Evolutionary conservation across 2,888 invertebrate species (phyloP), one percentile per base, ranked within the genome.

Genomic region (Fragum fragum): DNA sequence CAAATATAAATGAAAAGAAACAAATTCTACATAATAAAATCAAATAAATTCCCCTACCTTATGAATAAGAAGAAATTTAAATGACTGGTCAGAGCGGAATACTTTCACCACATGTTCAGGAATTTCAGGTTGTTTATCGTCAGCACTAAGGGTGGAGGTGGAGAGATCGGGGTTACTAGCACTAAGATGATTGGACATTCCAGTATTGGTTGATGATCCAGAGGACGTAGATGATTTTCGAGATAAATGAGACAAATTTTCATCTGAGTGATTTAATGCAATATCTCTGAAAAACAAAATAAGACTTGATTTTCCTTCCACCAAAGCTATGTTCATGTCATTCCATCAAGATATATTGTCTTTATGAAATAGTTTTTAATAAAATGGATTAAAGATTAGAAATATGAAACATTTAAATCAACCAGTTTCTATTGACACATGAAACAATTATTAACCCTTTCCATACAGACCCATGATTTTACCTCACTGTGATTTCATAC

Each of bases 61-160:
- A 94, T 99, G 98, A 79, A 99, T 98, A 85, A 98, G 96, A 87
- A 99, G 96, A 95, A 98, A 99, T 95, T 99, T 99, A 96, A 98
- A 99, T 55, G 98, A 98, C 95, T 99, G 99, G 95, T 99, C 99
- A 36, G 98, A 90, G 84, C 97, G 95, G 97, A 97, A 95, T 97
- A 99, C 73, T 95, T 99, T 99, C 66, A 99, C 96, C 42, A 99
- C 99, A 95, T 99, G 99, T 94, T 99, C 99, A 2, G 99, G 99
- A 94, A 87, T 89, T 53, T 93, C 93, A 6, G 78, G 79, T 1
- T 72, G 76, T 55, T 82, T 79, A 21, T 91, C 91, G 47, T 92
- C 92, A 1, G 88, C 83, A 21, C 83, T 76, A 16, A 91, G 85
- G 1, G 70, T 68, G 0, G 85, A 79, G 1, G 87, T 83, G 0